These are phyloP conservation scores for Blennius ocellaris DNA, from an alignment of 2,113 vertebrate genomes.

Conservation along the genomic window DNA sequence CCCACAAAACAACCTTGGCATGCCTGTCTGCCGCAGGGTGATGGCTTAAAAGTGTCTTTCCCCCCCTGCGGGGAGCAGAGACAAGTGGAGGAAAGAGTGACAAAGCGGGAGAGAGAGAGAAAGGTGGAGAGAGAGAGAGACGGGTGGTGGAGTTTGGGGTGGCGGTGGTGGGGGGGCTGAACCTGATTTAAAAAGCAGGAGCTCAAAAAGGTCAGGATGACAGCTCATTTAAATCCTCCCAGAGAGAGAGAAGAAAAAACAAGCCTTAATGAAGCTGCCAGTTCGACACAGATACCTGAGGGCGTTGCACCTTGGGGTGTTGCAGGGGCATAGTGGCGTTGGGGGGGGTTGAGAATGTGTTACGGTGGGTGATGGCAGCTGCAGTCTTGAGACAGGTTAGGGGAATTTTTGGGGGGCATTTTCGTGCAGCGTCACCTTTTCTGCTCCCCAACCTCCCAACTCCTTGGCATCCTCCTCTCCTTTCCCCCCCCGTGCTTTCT, in stretches of 20 bases:
- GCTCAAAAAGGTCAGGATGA: conserved; percentile 84
- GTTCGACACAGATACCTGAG: conserved; percentile 74
- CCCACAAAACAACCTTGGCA: conserved; percentile 81
- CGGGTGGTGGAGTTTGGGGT: conserved; percentile 37
- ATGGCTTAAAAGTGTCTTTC: conserved; percentile 75
- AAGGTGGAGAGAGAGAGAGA: conserved; percentile 65
- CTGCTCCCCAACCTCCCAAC: conserved; percentile 34
- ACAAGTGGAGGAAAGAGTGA: conserved; percentile 72
- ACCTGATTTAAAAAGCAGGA: conserved; percentile 74
- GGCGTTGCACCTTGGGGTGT: conserved; percentile 68
- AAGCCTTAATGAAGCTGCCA: conserved; percentile 80
- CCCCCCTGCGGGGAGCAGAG: conserved; percentile 62
- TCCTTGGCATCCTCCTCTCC: conserved; percentile 27
- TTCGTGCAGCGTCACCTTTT: conserved; percentile 60
- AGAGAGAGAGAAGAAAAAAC: conserved; percentile 61
- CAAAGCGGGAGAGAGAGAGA: conserved; percentile 65
- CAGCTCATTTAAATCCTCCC: conserved; percentile 86
- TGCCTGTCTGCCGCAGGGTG: conserved; percentile 74
- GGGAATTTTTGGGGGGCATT: conserved; percentile 27
- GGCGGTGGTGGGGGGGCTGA: conserved; percentile 38
- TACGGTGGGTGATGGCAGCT: conserved; percentile 21
- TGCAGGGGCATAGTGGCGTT: conserved; percentile 36
- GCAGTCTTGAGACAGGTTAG: conserved; percentile 35
- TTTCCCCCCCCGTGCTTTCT: conserved; percentile 12
- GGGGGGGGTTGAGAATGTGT: not conserved